Conservation (phyloP, 2,888 invertebrate genomes). For the Pristionchus exspectatus region DNA sequence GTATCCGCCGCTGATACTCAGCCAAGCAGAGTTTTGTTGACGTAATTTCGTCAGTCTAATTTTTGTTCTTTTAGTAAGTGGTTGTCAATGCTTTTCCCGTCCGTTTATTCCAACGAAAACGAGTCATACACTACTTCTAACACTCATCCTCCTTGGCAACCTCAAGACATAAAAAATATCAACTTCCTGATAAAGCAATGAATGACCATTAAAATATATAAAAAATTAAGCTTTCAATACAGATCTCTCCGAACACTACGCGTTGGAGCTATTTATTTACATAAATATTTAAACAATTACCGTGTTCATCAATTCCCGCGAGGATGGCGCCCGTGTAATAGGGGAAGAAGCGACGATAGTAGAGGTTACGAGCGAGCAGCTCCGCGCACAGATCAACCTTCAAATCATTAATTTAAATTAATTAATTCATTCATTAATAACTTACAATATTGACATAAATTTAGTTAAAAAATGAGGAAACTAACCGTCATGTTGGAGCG, state of each 20-base stretch:
- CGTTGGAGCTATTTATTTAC: neutral
- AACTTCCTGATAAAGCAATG: no score
- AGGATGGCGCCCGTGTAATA: conserved; percentile 96
- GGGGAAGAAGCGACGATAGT: conserved; percentile 97
- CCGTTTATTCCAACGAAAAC: no score
- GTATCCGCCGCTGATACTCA: no score
- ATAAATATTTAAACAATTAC: conserved; percentile 71
- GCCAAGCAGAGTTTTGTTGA: no score
- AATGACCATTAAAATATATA: no score
- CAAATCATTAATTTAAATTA: neutral
- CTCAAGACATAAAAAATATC: neutral
- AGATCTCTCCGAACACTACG: no score
- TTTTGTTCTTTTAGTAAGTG: no score
- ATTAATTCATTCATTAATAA: neutral
- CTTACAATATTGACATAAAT: neutral
- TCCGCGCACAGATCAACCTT: conserved; percentile 89
- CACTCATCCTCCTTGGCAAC: neutral
- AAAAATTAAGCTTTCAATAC: no score
- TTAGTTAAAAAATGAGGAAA: neutral
- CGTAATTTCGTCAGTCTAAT: no score
- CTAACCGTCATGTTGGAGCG: conserved; percentile 87
- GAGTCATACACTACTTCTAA: no score
- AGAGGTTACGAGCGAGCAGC: conserved; percentile 95
- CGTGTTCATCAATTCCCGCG: conserved; percentile 94
- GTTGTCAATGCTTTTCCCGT: no score